These are phyloP conservation scores for Danio choprae DNA, from an alignment of 2,797 vertebrate species.

Conservation along the genomic window DNA sequence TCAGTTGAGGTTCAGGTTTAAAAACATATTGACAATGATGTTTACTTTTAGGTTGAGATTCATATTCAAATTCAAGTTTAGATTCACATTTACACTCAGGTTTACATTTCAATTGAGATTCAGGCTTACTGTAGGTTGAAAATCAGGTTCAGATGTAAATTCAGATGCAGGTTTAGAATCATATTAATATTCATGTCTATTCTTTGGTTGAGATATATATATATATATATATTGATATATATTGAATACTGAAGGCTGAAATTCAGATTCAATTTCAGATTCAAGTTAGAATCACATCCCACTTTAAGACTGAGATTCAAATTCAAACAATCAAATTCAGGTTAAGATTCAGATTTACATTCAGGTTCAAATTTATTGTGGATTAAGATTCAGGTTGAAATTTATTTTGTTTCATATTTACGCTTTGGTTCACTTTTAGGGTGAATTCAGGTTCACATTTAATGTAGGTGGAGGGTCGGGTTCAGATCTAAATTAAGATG, in stretches of 20 bases:
- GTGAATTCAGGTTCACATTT: background rate
- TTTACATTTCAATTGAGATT: background rate
- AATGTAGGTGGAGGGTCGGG: background rate
- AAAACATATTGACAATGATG: background rate
- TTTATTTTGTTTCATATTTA: conserved; percentile 2
- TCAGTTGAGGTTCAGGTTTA: background rate
- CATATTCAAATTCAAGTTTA: too few relatives aligned
- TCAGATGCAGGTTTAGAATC: too few relatives aligned
- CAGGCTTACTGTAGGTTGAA: background rate
- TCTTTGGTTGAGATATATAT: too few relatives aligned
- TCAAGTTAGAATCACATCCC: background rate
- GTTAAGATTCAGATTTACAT: background rate
- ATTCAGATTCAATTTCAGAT: too few relatives aligned
- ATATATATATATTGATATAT: too few relatives aligned
- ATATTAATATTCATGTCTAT: too few relatives aligned
- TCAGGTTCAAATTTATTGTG: background rate
- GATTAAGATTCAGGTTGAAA: background rate
- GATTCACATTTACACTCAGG: background rate
- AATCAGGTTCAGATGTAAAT: background rate
- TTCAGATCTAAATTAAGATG: background rate
- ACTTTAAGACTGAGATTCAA: background rate
- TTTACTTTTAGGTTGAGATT: background rate
- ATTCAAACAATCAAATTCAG: too few relatives aligned
- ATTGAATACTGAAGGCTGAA: too few relatives aligned
- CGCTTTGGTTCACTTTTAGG: background rate